phyloP scores from a whole-genome alignment of 2,797 vertebrate genomes.

The Eulemur mongoz region DNA sequence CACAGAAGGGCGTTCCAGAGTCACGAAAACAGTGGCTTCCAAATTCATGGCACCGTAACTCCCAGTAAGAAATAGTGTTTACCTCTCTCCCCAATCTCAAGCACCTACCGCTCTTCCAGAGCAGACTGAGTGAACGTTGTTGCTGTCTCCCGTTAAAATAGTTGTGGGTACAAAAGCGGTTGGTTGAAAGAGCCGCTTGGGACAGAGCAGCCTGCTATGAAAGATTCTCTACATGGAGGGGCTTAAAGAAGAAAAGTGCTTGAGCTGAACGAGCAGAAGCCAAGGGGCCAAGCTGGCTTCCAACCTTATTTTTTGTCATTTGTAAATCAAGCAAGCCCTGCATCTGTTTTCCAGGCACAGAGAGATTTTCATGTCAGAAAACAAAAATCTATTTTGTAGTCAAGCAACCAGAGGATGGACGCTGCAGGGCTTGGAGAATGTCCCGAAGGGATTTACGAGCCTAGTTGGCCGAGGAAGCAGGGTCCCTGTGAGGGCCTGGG shows the following conservation, averaged over 20 bases:
- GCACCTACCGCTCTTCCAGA: background rate
- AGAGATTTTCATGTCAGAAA: background rate
- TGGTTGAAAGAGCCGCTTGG: background rate
- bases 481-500: background rate
- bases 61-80: background rate
- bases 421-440: background rate
- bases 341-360: background rate
- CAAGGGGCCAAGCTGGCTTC: background rate
- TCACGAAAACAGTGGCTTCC: background rate
- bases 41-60: background rate
- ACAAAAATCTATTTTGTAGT: background rate
- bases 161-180: background rate
- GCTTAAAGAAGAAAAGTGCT: background rate
- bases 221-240: background rate
- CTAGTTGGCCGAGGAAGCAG: background rate
- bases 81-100: background rate
- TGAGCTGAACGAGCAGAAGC: background rate
- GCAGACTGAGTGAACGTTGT: fast-evolving
- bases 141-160: fast-evolving
- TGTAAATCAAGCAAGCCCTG: background rate
- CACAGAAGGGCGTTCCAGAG: background rate
- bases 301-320: background rate
- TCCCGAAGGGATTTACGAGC: background rate
- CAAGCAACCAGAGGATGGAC: background rate
- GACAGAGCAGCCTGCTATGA: fast-evolving